A percentile compares a stretch with the other conserved stretches of the same genome.
These are phyloP conservation scores for Scartelaos histophorus DNA, from an alignment of 2,113 vertebrate genomes.

Conservation along the genomic window DNA sequence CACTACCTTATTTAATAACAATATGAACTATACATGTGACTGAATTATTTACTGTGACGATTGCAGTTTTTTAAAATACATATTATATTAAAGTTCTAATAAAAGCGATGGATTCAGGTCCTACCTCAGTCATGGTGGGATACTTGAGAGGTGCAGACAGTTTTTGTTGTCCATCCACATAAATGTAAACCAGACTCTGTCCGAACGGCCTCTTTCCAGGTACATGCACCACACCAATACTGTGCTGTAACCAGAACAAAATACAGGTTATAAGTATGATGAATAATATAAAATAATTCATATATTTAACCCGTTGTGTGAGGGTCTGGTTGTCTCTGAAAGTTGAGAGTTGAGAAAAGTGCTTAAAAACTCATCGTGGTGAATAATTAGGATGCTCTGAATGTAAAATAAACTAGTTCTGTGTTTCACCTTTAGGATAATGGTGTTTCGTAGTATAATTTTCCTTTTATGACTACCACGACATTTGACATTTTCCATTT, in stretches of 20 bases:
- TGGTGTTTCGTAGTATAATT: background rate
- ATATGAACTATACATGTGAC: too few relatives aligned
- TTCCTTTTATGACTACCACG: background rate
- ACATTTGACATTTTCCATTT: background rate
- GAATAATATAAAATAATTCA: too few relatives aligned
- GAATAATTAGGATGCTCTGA: too few relatives aligned
- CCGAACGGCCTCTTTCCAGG: conserved; percentile 97
- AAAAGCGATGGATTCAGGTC: conserved; percentile 5
- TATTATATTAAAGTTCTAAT: too few relatives aligned
- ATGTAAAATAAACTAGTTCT: too few relatives aligned
- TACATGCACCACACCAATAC: conserved; percentile 89
- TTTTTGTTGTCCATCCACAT: conserved; percentile 95
- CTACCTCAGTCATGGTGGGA: conserved; percentile 94
- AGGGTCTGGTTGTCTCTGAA: too few relatives aligned
- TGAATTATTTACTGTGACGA: too few relatives aligned
- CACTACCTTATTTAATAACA: too few relatives aligned
- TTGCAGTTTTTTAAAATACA: too few relatives aligned
- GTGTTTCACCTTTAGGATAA: too few relatives aligned
- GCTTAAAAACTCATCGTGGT: too few relatives aligned
- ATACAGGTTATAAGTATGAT: background rate
- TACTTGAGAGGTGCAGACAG: conserved; percentile 91
- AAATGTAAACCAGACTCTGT: conserved; percentile 93
- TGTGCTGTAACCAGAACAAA: conserved; percentile 82
- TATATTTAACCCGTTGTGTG: background rate
- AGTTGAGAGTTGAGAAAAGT: too few relatives aligned